Evolutionary conservation across 2,113 vertebrate genomes (phyloP).

Genomic region (Eulemur rufifrons): DNA sequence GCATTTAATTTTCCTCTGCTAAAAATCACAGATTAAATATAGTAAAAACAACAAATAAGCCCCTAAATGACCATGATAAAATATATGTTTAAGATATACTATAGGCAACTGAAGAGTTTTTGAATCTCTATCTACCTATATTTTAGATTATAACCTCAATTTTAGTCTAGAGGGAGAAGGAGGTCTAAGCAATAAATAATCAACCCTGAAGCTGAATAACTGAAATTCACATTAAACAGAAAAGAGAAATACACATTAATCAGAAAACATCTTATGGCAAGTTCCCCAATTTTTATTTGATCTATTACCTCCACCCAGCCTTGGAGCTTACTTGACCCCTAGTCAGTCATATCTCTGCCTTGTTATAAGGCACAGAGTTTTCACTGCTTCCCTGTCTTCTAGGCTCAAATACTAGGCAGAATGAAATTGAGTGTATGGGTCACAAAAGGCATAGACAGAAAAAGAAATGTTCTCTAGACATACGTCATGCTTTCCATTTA

Average conservation of each 20-base stretch:
- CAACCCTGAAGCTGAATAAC: neutral
- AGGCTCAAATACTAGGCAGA: neutral
- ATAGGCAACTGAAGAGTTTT: neutral
- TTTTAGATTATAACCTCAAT: neutral
- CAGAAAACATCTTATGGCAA: neutral
- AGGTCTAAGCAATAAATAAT: neutral
- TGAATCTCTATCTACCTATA: neutral
- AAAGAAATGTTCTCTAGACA: neutral
- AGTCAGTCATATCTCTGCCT: neutral
- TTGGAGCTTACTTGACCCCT: neutral
- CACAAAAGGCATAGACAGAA: conserved; percentile 26
- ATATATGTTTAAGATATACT: neutral
- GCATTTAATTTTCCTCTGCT: conserved; percentile 22
- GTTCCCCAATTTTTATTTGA: neutral
- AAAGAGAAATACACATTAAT: neutral
- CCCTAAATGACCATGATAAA: neutral
- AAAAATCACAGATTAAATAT: conserved; percentile 16
- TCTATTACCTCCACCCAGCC: neutral
- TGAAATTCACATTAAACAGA: neutral
- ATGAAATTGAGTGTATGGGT: neutral
- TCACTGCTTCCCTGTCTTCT: conserved; percentile 17
- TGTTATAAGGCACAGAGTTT: neutral
- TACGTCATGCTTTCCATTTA: neutral
- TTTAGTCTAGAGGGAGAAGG: neutral
- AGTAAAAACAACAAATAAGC: neutral